Base-by-base conservation (phyloP, 2,113 vertebrate genomes). In the Gobio gobio region DNA sequence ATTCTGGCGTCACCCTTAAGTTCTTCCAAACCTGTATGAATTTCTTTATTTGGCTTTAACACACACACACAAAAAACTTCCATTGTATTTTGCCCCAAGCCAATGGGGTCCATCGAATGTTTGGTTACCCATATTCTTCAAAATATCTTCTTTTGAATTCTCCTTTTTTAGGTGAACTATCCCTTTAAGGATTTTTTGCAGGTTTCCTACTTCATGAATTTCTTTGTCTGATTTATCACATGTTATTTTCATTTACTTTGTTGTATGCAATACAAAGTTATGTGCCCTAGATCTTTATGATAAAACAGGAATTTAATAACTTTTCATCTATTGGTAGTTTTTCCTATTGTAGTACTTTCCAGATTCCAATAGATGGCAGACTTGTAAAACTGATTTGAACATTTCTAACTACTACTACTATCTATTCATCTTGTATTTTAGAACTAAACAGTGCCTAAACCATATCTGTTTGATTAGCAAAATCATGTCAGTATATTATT, bases 321-420 rank as follows among this genome's bases (percentile, higher is more conserved):
- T 26, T 22, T 22, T 45, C 4, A 72, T 72, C 10, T 45, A 43
- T 0, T 81, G n/a, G 10, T 7, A 26, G 24, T 81, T 24, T n/a
- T 68, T 16, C 20, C 10, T 51, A 5, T 81, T 81, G 61, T 66
- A 81, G 61, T 66, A 51, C 61, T 33, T 6, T n/a, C 6, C 0
- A 51, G 7, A 12, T 49, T 68, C 61, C 79, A 82, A 63, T 54
- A 82, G 79, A 82, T 54, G 45, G 29, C 79, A 82, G 18, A 68
- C n/a, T 49, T 68, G 79, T 80, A 49, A 49, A 80, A 51, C 78
- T 49, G 10, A 26, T 4, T 66, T 66, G 14, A 51, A 43, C 33
- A 9, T 58, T n/a, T 78, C 4, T 40, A 9, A 59, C 22, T 18
- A 1, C 20, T 26, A 18, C 13, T 16, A 43, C 24, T 1, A 61